phyloP scores from a whole-genome alignment of 2,888 invertebrate species.

The Tuberolachnus salignus region DNA sequence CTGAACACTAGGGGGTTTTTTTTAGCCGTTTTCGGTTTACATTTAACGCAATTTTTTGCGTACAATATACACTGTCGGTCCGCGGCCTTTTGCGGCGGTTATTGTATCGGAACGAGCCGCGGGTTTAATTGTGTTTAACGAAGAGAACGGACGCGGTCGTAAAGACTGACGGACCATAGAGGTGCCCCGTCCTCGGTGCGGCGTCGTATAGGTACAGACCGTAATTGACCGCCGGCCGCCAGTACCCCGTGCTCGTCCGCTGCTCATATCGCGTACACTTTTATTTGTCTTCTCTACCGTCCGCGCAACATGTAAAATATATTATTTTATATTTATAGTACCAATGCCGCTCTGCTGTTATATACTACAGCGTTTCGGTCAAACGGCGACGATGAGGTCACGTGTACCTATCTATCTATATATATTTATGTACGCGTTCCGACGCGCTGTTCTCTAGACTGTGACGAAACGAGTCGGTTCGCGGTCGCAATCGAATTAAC shows the following conservation, averaged over 20 bases:
- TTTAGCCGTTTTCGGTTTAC: slow-evolving; percentile 7
- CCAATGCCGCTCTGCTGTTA: too few relatives aligned
- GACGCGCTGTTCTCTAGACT: slow-evolving; percentile 28
- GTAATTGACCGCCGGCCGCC: slow-evolving; percentile 8
- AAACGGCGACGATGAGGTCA: slow-evolving; percentile 32
- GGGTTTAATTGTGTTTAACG: slow-evolving; percentile 6
- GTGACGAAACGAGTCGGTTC: slow-evolving; percentile 31
- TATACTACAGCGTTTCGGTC: slow-evolving; percentile 43
- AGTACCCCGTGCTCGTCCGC: slow-evolving; percentile 1
- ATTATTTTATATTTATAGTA: too few relatives aligned
- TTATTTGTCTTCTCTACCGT: slow-evolving; percentile 33
- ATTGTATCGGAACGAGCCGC: too few relatives aligned
- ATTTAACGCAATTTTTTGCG: too few relatives aligned
- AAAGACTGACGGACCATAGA: too few relatives aligned
- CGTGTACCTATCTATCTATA: too few relatives aligned
- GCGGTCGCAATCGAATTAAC: slow-evolving; percentile 20
- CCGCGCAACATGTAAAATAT: too few relatives aligned
- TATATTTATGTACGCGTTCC: too few relatives aligned
- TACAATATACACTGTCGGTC: slow-evolving; percentile 17
- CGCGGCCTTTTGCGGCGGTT: not conserved
- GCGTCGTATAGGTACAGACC: not conserved
- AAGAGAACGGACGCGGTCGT: too few relatives aligned
- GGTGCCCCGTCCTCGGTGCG: not conserved
- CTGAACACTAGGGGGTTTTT: too few relatives aligned
- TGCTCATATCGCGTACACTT: slow-evolving; percentile 25